phyloP scores from a whole-genome alignment of 2,113 vertebrate species.

The Nycticebus coucang region DNA sequence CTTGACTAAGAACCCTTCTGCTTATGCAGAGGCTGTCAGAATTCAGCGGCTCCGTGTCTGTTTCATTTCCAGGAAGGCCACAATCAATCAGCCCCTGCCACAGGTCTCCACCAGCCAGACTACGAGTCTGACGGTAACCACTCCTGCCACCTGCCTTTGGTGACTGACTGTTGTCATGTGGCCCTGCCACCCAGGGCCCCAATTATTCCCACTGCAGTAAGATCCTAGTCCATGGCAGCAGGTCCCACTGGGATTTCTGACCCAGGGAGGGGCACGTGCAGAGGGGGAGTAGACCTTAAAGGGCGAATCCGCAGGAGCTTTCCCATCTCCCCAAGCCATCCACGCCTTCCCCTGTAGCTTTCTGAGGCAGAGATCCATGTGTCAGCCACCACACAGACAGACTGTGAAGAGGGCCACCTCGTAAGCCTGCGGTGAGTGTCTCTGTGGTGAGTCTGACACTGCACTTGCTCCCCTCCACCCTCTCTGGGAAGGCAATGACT shows the following conservation, averaged over 20 bases:
- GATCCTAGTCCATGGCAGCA: not conserved
- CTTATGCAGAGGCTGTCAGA: not conserved
- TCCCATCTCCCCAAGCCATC: rapidly evolving
- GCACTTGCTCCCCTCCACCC: not conserved
- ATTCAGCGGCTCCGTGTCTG: rapidly evolving
- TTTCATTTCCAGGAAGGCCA: not conserved
- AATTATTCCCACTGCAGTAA: rapidly evolving
- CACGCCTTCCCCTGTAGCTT: rapidly evolving
- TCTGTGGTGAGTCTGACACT: rapidly evolving
- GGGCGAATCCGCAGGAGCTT: too few species aligned
- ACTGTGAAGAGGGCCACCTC: not conserved
- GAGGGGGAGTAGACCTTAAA: rapidly evolving
- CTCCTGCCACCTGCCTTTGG: rapidly evolving
- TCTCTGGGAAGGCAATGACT: not conserved
- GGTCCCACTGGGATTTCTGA: too few species aligned
- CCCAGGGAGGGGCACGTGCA: too few species aligned
- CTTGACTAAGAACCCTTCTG: not conserved
- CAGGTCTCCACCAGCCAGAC: rapidly evolving
- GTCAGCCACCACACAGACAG: not conserved
- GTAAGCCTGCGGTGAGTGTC: not conserved
- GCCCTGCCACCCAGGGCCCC: not conserved
- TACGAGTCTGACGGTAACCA: rapidly evolving
- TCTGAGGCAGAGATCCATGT: rapidly evolving
- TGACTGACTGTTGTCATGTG: too few species aligned
- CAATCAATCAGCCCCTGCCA: rapidly evolving